Percentiles rank a stretch among this genome's conserved stretches.
Evolutionary conservation across 1,140 invertebrate genomes (phyloP).

Genomic region (Drosophila bifasciata): DNA sequence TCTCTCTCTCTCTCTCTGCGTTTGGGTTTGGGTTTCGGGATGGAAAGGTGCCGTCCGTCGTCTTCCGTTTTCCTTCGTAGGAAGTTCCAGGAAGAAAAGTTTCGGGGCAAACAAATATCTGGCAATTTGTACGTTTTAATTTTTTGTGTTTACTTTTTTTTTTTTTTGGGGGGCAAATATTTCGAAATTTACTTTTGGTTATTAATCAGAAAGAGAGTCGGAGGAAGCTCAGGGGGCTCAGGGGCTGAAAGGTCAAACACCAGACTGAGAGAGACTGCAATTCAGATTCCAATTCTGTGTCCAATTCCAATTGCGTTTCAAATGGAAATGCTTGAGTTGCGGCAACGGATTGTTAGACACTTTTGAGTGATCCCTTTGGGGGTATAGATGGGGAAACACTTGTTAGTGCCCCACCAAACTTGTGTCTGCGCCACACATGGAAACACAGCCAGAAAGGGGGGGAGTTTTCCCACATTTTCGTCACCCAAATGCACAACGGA

Average conservation of each 20-base stretch:
- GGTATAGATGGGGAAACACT: constrained; percentile 41
- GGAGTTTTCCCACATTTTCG: constrained; percentile 73
- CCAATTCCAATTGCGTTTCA: too few relatives aligned
- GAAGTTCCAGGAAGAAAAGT: constrained; percentile 8
- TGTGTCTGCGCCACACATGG: constrained; percentile 60
- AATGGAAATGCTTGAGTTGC: not conserved
- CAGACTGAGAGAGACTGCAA: too few relatives aligned
- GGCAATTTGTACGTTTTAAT: constrained; percentile 83
- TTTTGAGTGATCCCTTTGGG: constrained; percentile 32
- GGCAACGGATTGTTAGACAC: constrained; percentile 44
- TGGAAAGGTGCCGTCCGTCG: constrained; percentile 62
- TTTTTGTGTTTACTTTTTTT: constrained; percentile 73
- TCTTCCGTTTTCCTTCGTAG: not conserved
- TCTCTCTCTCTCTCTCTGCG: constrained; percentile 4
- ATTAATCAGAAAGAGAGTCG: constrained; percentile 68
- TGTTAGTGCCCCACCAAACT: constrained; percentile 50
- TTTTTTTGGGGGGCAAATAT: constrained; percentile 41
- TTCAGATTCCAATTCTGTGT: too few relatives aligned
- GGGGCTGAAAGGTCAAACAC: constrained; percentile 10
- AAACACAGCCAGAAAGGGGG: not conserved
- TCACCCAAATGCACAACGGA: constrained; percentile 31
- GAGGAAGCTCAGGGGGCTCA: constrained; percentile 8
- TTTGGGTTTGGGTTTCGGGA: constrained; percentile 5
- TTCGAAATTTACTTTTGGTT: constrained; percentile 79
- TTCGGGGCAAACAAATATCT: constrained; percentile 77